Evolutionary conservation across 2,113 vertebrate genomes (phyloP).

Genomic region (Pseudolaguvia tuberculata): DNA sequence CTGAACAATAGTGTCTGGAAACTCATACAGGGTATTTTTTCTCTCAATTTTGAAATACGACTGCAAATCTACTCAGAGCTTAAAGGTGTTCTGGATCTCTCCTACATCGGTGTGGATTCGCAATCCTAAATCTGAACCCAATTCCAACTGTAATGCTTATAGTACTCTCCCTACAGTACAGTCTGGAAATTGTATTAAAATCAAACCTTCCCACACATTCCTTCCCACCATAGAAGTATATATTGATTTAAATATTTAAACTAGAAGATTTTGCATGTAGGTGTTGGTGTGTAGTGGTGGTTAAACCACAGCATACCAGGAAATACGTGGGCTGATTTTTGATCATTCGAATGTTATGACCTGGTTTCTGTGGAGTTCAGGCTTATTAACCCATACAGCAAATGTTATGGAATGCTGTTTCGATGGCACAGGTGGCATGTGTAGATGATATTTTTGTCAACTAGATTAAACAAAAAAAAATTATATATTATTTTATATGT

Average conservation of each 20-base stretch:
- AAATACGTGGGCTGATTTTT: slow-evolving; percentile 28
- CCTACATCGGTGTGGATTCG: slow-evolving; percentile 39
- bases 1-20: not conserved
- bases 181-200: slow-evolving; percentile 39
- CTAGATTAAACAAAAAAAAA: too few species aligned
- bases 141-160: slow-evolving; percentile 12
- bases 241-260: slow-evolving; percentile 26
- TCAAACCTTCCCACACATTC: slow-evolving; percentile 17
- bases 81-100: slow-evolving; percentile 35
- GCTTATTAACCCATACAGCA: slow-evolving; percentile 24
- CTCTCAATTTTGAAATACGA: not conserved
- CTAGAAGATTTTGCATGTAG: slow-evolving; percentile 20
- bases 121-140: slow-evolving; percentile 36
- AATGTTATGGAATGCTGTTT: slow-evolving; percentile 12
- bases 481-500: slow-evolving; percentile 1
- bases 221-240: not conserved
- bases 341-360: slow-evolving; percentile 31
- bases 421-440: not conserved
- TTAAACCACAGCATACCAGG: slow-evolving; percentile 34
- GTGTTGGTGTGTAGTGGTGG: slow-evolving; percentile 26
- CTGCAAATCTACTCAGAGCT: not conserved
- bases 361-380: slow-evolving; percentile 42
- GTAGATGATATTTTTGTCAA: not conserved
- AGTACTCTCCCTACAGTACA: slow-evolving; percentile 20
- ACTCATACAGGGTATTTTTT: not conserved